These are phyloP conservation scores for Petroica traversi DNA, from an alignment of 2,113 vertebrate genomes.

Conservation along the genomic window DNA sequence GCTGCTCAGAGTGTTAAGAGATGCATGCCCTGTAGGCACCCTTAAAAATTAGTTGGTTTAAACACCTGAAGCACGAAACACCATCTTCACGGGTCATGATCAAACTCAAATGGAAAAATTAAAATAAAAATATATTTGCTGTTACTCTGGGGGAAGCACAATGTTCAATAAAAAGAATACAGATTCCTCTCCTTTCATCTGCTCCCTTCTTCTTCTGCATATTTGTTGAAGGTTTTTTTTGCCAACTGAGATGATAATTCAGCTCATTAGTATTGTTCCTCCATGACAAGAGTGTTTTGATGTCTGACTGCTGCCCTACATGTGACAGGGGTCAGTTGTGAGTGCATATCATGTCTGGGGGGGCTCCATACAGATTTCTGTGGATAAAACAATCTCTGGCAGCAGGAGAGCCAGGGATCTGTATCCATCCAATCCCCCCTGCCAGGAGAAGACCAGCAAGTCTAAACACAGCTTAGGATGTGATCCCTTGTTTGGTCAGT, in stretches of 20 bases:
- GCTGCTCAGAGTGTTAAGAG: slow-evolving; percentile 48
- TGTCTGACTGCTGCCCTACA: background rate
- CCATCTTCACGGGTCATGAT: background rate
- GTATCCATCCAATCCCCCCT: background rate
- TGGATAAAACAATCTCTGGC: background rate
- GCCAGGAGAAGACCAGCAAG: background rate
- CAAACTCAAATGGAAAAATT: slow-evolving; percentile 26
- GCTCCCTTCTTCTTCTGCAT: background rate
- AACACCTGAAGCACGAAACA: slow-evolving; percentile 45
- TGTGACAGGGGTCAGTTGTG: background rate
- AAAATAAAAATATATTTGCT: background rate
- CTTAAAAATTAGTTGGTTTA: slow-evolving; percentile 28
- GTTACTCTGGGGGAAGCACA: background rate
- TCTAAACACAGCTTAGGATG: background rate
- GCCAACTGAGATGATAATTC: background rate
- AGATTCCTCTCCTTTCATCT: background rate
- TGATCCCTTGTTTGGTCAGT: background rate
- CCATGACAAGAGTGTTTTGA: background rate
- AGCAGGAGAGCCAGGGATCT: background rate
- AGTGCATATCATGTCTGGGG: background rate
- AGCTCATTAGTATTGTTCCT: background rate
- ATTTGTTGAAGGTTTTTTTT: background rate
- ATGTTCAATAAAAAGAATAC: background rate
- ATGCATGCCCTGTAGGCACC: background rate
- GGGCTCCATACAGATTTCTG: background rate